These are phyloP conservation scores for Clostera curtula DNA, from an alignment of 2,888 invertebrate genomes.

Conservation along the genomic window DNA sequence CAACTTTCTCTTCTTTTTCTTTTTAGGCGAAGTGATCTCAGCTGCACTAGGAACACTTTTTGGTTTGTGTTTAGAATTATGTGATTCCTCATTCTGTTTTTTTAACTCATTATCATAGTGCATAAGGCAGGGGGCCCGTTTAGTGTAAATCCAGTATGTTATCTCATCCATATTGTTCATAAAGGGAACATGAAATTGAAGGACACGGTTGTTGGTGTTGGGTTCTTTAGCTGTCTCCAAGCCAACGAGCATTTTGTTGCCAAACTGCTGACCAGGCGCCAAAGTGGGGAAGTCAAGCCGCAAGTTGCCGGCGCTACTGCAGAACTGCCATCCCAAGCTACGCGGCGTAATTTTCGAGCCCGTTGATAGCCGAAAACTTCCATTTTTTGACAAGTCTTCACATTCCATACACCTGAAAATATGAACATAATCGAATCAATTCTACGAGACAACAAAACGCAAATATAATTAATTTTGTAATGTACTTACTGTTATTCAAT, in stretches of 20 bases:
- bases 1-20: conserved; percentile 53
- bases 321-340: conserved; percentile 27
- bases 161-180: conserved; percentile 68
- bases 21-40: conserved; percentile 37
- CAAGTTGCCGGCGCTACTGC: conserved; percentile 26
- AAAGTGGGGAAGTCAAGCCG: conserved; percentile 35
- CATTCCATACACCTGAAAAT: conserved; percentile 59
- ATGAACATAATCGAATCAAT: conserved; percentile 5
- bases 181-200: conserved; percentile 40
- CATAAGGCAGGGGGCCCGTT: conserved; percentile 62
- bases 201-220: conserved; percentile 10
- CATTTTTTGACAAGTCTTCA: conserved; percentile 29
- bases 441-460: conserved; percentile 1
- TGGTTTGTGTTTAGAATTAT: conserved; percentile 37
- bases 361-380: conserved; percentile 12
- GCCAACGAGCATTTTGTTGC: conserved; percentile 17
- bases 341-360: conserved; percentile 11
- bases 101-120: conserved; percentile 50
- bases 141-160: conserved; percentile 62
- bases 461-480: background rate
- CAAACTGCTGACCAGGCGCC: conserved; percentile 29
- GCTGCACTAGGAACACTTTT: conserved; percentile 32
- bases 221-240: conserved; percentile 14
- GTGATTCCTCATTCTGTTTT: conserved; percentile 37
- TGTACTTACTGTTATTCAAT: too few relatives aligned